These are phyloP conservation scores for Agrotis segetum DNA, from an alignment of 2,888 invertebrate genomes.

Conservation along the genomic window DNA sequence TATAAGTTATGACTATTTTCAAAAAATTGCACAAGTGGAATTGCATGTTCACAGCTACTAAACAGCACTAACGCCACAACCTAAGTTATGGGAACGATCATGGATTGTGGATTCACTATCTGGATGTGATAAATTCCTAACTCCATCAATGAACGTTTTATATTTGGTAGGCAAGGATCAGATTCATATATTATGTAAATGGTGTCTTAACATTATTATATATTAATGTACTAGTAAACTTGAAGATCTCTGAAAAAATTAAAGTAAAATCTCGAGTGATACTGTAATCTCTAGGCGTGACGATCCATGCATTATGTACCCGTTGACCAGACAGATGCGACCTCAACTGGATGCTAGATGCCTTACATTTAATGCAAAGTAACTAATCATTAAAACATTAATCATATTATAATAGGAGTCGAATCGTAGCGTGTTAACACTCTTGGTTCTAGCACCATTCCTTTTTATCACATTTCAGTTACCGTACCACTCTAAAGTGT, in stretches of 20 bases:
- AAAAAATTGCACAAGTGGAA: conserved; percentile 91
- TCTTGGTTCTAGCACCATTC: conserved; percentile 91
- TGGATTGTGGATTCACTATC: conserved; percentile 80
- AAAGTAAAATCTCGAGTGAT: conserved; percentile 89
- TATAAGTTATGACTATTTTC: conserved; percentile 90
- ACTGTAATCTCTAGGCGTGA: conserved; percentile 88
- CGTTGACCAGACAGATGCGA: conserved; percentile 84
- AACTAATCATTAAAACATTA: conserved; percentile 89
- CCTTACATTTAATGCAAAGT: conserved; percentile 88
- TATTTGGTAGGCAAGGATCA: conserved; percentile 86
- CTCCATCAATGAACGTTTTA: conserved; percentile 76
- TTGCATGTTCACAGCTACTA: conserved; percentile 90
- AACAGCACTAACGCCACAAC: conserved; percentile 85
- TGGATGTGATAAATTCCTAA: conserved; percentile 76
- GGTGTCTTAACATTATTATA: conserved; percentile 86
- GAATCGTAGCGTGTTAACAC: conserved; percentile 91
- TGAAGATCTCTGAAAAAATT: conserved; percentile 86
- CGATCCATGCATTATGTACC: conserved; percentile 78
- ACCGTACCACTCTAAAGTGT: conserved; percentile 92
- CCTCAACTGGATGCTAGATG: conserved; percentile 89
- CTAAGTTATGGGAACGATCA: conserved; percentile 80
- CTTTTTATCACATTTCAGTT: conserved; percentile 92
- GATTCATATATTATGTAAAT: conserved; percentile 81
- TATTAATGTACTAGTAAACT: conserved; percentile 86
- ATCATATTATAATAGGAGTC: conserved; percentile 90